Percentiles rank a stretch among this genome's conserved stretches.
Evolutionary conservation across 1,140 invertebrate species (phyloP).

Genomic region (Conopomorpha cramerella): DNA sequence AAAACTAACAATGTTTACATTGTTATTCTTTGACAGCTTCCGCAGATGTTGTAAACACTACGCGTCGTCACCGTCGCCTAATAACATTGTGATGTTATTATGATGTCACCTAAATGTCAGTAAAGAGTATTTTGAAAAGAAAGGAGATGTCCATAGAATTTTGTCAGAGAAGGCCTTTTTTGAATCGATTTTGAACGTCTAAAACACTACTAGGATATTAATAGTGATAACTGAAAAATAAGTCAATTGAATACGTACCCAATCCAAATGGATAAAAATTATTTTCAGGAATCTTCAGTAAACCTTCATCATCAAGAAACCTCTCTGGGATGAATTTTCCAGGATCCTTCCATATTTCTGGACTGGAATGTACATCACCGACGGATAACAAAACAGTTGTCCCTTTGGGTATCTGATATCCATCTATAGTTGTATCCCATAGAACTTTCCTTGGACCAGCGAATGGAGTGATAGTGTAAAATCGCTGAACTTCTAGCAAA

Average conservation of each 20-base stretch:
- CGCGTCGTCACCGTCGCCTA: no score
- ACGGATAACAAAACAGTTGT: conserved; percentile 68
- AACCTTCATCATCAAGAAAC: conserved; percentile 48
- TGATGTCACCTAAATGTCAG: no score
- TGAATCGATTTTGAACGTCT: no score
- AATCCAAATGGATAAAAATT: conserved; percentile 71
- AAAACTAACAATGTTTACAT: no score
- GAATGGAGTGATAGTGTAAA: conserved; percentile 66
- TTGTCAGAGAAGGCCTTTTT: no score
- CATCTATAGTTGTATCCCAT: conserved; percentile 61
- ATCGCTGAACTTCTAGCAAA: conserved; percentile 67
- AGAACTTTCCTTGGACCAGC: conserved; percentile 71
- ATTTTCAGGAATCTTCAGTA: conserved; percentile 52
- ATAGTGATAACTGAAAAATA: conserved; percentile 4
- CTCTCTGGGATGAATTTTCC: conserved; percentile 74
- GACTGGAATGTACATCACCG: conserved; percentile 67
- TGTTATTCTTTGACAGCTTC: no score
- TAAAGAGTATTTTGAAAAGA: background rate
- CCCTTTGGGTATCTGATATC: conserved; percentile 71
- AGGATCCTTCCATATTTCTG: conserved; percentile 69
- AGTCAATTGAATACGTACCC: conserved; percentile 51
- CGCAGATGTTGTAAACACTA: no score
- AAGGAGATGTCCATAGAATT: conserved; percentile 5
- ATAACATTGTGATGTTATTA: no score
- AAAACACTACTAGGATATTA: no score